phyloP scores from a whole-genome alignment of 2,797 vertebrate species.

The Bovichtus variegatus region DNA sequence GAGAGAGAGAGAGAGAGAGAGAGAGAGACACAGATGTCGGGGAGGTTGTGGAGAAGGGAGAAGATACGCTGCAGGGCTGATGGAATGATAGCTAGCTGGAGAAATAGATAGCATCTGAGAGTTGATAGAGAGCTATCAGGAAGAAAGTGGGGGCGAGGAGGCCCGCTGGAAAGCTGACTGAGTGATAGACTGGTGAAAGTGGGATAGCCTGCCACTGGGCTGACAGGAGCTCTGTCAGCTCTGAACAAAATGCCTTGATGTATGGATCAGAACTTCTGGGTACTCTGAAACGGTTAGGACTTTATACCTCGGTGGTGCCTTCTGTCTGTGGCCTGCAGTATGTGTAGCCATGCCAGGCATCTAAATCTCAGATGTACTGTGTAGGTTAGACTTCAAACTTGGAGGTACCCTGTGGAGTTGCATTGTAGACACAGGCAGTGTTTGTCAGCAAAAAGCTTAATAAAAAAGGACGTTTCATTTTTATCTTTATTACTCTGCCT shows the following conservation, averaged over 20 bases:
- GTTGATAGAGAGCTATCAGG: slow-evolving; percentile 72
- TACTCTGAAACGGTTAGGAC: slow-evolving; percentile 21
- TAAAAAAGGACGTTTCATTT: too few relatives aligned
- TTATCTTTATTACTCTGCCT: too few relatives aligned
- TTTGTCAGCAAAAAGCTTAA: slow-evolving; percentile 8
- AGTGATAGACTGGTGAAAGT: slow-evolving; percentile 60
- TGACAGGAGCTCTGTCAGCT: slow-evolving; percentile 60
- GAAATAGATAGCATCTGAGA: slow-evolving; percentile 67
- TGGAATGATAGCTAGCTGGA: slow-evolving; percentile 61
- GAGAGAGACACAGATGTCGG: neutral
- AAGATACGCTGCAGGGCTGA: slow-evolving; percentile 54
- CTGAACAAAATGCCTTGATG: slow-evolving; percentile 31
- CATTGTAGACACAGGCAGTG: slow-evolving; percentile 33
- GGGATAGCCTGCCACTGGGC: slow-evolving; percentile 46
- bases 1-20: slow-evolving; percentile 6
- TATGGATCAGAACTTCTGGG: slow-evolving; percentile 23
- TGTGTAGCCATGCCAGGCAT: slow-evolving; percentile 13
- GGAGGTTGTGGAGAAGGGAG: slow-evolving; percentile 39
- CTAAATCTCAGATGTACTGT: slow-evolving; percentile 8
- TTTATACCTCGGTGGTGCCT: slow-evolving; percentile 16
- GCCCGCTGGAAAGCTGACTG: slow-evolving; percentile 46
- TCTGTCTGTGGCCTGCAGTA: slow-evolving; percentile 26
- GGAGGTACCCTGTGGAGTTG: slow-evolving; percentile 1
- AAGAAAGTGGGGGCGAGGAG: slow-evolving; percentile 38
- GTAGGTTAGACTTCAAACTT: slow-evolving; percentile 11